phyloP scores from a whole-genome alignment of 2,888 invertebrate species.

The Balanococcus diminutus region DNA sequence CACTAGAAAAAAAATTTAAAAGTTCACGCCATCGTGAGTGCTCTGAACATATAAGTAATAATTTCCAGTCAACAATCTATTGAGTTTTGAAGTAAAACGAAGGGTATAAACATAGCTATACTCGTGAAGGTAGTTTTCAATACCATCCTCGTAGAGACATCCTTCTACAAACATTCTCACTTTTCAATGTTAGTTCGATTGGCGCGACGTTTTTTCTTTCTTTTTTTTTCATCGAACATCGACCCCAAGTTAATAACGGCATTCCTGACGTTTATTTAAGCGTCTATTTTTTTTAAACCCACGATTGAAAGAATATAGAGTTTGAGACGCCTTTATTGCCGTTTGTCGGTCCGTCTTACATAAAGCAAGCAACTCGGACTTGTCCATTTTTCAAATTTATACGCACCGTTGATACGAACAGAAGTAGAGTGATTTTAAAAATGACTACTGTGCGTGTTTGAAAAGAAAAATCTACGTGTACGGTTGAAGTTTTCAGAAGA shows the following conservation, averaged over 20 bases:
- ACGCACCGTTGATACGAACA: neutral
- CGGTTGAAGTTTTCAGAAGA: neutral
- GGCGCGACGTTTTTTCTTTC: neutral
- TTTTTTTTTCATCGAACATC: neutral
- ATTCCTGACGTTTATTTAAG: conserved; percentile 19
- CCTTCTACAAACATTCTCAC: neutral
- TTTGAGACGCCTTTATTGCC: conserved; percentile 7
- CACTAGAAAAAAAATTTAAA: neutral
- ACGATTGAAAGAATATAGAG: conserved; percentile 9
- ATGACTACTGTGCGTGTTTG: neutral
- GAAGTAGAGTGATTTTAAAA: neutral
- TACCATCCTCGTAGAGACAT: neutral
- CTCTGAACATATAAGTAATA: neutral
- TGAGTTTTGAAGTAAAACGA: neutral
- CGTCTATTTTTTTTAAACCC: neutral
- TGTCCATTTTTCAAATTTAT: conserved; percentile 18
- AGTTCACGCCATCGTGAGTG: neutral
- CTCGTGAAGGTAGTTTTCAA: neutral
- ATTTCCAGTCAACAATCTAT: neutral
- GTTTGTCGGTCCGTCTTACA: neutral
- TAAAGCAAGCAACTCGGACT: neutral
- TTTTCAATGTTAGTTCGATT: conserved; percentile 4
- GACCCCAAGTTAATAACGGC: conserved; percentile 11
- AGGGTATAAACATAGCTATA: neutral
- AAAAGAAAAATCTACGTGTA: neutral